Percentiles rank a stretch among this genome's conserved stretches.
phyloP scores from a whole-genome alignment of 2,888 invertebrate genomes.

The Calameuta idolon region DNA sequence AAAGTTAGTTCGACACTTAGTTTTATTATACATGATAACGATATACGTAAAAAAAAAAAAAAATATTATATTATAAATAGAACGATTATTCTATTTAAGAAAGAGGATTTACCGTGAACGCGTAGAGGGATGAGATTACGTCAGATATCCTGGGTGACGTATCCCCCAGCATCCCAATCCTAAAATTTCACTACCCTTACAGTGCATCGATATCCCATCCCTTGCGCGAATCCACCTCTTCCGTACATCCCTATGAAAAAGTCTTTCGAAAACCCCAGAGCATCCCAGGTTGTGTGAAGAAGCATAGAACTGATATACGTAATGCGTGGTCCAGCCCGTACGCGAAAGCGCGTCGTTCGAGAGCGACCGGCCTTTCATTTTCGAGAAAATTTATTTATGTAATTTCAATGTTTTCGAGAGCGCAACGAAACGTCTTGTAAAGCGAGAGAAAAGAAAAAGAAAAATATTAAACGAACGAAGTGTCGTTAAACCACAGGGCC shows the following conservation, averaged over 20 bases:
- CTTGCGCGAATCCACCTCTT: neutral
- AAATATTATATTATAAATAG: conserved; percentile 51
- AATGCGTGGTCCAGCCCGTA: conserved; percentile 59
- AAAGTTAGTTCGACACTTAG: conserved; percentile 64
- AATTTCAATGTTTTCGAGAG: conserved; percentile 51
- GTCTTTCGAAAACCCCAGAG: neutral
- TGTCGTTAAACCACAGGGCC: neutral
- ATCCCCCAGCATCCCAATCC: conserved; percentile 13
- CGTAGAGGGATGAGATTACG: conserved; percentile 8
- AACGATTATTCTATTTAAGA: conserved; percentile 41
- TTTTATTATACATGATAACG: conserved; percentile 56
- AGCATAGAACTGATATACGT: conserved; percentile 62
- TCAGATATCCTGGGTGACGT: conserved; percentile 12
- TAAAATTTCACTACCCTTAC: neutral
- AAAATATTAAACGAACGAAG: neutral
- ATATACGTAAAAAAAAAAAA: conserved; percentile 55
- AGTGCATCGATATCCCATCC: neutral
- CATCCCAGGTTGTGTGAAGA: conserved; percentile 27
- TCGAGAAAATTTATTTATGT: conserved; percentile 62
- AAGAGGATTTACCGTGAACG: conserved; percentile 13
- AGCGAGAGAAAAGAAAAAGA: neutral
- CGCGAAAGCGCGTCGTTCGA: conserved; percentile 38
- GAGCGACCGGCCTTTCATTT: conserved; percentile 61
- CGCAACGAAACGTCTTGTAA: conserved; percentile 45
- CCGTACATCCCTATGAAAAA: neutral